Conservation (phyloP, 2,113 vertebrate species). For the Herpailurus yagouaroundi region DNA sequence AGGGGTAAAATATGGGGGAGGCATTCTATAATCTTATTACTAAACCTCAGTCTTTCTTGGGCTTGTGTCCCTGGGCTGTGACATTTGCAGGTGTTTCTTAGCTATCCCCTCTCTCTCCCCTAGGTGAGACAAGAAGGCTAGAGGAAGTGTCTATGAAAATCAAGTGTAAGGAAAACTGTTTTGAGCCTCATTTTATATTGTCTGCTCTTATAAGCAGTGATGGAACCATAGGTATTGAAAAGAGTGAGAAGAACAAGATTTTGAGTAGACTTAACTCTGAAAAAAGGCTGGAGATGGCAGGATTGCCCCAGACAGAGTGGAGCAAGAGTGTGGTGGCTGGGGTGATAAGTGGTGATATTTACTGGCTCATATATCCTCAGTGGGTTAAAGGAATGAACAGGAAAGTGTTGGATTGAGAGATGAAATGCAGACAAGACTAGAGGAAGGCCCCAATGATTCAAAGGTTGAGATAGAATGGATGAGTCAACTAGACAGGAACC, state of each 20-base stretch:
- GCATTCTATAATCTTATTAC: not conserved
- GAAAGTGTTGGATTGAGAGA: not conserved
- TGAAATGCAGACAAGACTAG: not conserved
- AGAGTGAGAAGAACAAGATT: not conserved
- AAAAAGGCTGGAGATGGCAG: not conserved
- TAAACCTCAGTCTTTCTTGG: not conserved
- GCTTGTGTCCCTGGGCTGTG: not conserved
- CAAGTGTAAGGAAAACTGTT: not conserved
- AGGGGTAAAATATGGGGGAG: not conserved
- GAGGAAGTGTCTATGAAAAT: not conserved
- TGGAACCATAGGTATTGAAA: not conserved
- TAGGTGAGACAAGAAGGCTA: not conserved
- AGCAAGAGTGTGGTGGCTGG: not conserved
- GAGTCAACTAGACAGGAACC: not conserved
- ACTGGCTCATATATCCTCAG: not conserved
- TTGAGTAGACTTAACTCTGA: not conserved
- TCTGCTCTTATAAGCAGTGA: not conserved
- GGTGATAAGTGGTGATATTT: not conserved
- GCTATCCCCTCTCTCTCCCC: not conserved
- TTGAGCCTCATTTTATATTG: not conserved
- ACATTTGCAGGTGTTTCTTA: not conserved
- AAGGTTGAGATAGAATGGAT: not conserved
- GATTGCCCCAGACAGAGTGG: not conserved
- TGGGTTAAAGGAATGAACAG: not conserved
- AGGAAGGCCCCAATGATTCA: not conserved